A percentile compares a stretch with the other conserved stretches of the same genome.
Conservation (phyloP, 2,113 vertebrate species). For the Zapornia atra region DNA sequence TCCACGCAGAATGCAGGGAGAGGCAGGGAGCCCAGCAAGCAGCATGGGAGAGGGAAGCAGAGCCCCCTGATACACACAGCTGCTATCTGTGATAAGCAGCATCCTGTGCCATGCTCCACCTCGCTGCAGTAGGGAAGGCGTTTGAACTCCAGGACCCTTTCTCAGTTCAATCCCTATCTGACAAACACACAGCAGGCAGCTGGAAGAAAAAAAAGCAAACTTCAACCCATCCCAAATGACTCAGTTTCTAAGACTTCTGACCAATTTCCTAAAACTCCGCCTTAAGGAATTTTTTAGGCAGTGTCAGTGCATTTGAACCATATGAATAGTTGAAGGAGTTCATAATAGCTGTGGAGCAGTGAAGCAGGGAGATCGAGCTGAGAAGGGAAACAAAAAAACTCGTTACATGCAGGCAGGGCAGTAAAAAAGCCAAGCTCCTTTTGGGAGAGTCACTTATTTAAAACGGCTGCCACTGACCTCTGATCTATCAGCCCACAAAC, state of each 20-base stretch:
- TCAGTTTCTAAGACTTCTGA: slow-evolving; percentile 42
- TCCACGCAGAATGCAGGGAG: fast-evolving
- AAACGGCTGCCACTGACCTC: not conserved
- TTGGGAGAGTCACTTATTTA: not conserved
- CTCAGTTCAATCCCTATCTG: slow-evolving; percentile 5
- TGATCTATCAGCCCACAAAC: not conserved
- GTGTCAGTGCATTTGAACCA: not conserved
- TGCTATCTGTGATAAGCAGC: slow-evolving; percentile 50
- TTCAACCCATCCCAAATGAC: not conserved
- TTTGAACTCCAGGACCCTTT: slow-evolving; percentile 43
- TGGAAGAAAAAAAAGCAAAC: not conserved
- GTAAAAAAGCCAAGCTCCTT: not conserved
- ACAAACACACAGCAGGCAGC: slow-evolving; percentile 60
- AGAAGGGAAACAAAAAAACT: not conserved
- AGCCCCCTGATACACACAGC: slow-evolving; percentile 1
- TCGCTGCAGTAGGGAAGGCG: not conserved
- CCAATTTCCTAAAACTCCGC: slow-evolving; percentile 41
- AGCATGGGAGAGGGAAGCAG: not conserved
- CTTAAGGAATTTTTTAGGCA: not conserved
- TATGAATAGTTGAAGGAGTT: slow-evolving; percentile 3
- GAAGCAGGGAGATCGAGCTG: not conserved
- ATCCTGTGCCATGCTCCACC: slow-evolving; percentile 37
- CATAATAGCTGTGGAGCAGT: not conserved
- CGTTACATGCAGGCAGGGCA: not conserved
- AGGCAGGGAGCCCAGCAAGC: not conserved